Evolutionary conservation across 2,797 vertebrate genomes (phyloP).

Genomic region (Argyrosomus regius): DNA sequence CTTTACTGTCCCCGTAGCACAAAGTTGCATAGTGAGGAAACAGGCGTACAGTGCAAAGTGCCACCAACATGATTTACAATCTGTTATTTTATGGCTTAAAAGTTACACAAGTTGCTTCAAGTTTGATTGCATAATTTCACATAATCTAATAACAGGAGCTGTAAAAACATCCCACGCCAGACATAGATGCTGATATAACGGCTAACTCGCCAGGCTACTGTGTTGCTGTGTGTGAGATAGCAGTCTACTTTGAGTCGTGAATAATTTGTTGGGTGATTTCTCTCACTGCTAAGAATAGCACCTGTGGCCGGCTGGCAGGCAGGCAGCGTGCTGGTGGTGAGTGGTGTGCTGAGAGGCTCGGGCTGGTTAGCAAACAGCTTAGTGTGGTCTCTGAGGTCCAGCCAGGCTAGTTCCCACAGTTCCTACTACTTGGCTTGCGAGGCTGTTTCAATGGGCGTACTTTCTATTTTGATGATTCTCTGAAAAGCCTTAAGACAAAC

Average conservation of each 20-base stretch:
- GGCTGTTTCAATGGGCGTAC: conserved; percentile 46
- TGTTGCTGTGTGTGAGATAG: neutral
- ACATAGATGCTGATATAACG: neutral
- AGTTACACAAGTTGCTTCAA: too few species aligned
- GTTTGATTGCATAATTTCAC: too few species aligned
- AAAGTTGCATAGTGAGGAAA: too few species aligned
- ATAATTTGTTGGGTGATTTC: conserved; percentile 74
- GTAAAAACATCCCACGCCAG: too few species aligned
- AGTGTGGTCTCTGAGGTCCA: conserved; percentile 74
- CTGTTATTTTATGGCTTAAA: too few species aligned
- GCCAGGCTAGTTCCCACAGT: conserved; percentile 70
- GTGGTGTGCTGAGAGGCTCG: conserved; percentile 48
- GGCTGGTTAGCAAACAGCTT: conserved; percentile 69
- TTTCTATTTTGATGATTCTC: conserved; percentile 74
- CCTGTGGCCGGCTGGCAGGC: conserved; percentile 63
- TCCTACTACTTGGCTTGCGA: conserved; percentile 47
- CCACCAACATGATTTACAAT: too few species aligned
- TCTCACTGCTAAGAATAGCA: conserved; percentile 76
- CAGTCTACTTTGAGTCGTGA: conserved; percentile 46
- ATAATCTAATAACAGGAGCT: neutral
- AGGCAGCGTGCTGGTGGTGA: conserved; percentile 56
- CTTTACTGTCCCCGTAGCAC: too few species aligned
- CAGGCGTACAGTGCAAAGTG: too few species aligned
- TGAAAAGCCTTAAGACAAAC: conserved; percentile 67
- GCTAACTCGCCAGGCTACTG: neutral